Evolutionary conservation across 37 sponge, comb jelly and placozoan species (phyloP).

Genomic region (Hexactinellida sp.): DNA sequence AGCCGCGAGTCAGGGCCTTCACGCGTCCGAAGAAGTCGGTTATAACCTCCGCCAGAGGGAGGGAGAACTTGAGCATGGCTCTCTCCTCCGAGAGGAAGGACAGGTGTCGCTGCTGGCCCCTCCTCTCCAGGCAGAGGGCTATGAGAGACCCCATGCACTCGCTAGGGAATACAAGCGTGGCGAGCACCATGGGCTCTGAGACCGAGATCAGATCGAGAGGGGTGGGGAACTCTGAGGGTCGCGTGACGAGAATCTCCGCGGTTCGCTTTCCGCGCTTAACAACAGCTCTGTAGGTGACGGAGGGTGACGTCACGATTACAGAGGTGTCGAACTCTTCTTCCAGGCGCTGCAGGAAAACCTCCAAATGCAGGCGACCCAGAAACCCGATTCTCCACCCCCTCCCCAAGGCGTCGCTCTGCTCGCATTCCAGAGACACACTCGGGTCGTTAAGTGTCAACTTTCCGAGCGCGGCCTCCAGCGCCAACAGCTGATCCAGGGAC

Average conservation of each 20-base stretch:
- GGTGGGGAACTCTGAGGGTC: conserved; percentile 39
- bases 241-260: background rate
- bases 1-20: conserved; percentile 74
- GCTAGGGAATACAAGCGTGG: conserved; percentile 61
- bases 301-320: conserved; percentile 76
- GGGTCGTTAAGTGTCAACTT: conserved; percentile 78
- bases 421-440: conserved; percentile 42
- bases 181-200: conserved; percentile 66
- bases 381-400: conserved; percentile 91
- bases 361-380: conserved; percentile 84
- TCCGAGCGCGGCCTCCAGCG: conserved; percentile 44
- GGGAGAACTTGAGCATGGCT: conserved; percentile 53
- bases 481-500: conserved; percentile 38
- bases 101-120: conserved; percentile 56
- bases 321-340: conserved; percentile 79
- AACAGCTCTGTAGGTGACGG: conserved; percentile 57
- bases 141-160: conserved; percentile 53
- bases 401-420: conserved; percentile 63
- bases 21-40: conserved; percentile 71
- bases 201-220: conserved; percentile 14
- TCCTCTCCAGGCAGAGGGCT: conserved; percentile 41
- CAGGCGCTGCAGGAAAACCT: conserved; percentile 84
- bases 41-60: conserved; percentile 76
- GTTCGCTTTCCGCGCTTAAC: background rate
- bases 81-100: conserved; percentile 41